Evolutionary conservation across 2,797 vertebrate genomes (phyloP), one percentile per base, ranked within the genome.

Genomic region (Parauchenoglanis ngamensis): DNA sequence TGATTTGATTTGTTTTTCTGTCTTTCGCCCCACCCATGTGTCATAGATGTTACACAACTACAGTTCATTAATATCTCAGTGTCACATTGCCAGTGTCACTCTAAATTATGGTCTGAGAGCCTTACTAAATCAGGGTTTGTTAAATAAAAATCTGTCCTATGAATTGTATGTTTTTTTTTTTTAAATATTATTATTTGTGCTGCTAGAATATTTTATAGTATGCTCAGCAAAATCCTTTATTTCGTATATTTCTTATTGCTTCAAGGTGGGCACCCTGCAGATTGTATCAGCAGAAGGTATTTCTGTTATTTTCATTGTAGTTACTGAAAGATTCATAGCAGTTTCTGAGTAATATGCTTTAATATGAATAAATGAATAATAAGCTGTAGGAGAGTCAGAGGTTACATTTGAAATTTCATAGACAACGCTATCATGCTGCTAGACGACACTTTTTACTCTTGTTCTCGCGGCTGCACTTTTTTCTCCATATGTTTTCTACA

Each of bases 21-120:
- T 90, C 17, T 87, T 88, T 89, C 61, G 80, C 56, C 67, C 61
- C 80, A 86, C 59, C 87, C 85, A 44, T 65, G 73, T 72, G 81
- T 85, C 77, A 87, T 31, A 83, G 86, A 83, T 85, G 79, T 89
- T 79, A 87, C 82, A 73, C 54, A 76, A 67, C 72, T 56, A 73
- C 73, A 82, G 73, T 85, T 67, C 79, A 89, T 87, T 91, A 68
- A 88, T 88, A 82, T 77, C 35, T 25, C 76, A 17, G 35, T 87
- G 52, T 82, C 35, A 7, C 23, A 31, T 67, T 82, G 80, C 49
- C 17, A 49, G 21, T 10, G 23, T 23, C 56, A 76, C 52, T n/a
- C 5, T 35, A 67, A 65, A 54, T 56, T 15, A 56, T 68, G 4
- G 57, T 44, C 35, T 6, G n/a, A 15, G 40, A 86, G 5, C 49